Base-by-base conservation (phyloP, 2,113 vertebrate species). In the Acrocephalus arundinaceus region DNA sequence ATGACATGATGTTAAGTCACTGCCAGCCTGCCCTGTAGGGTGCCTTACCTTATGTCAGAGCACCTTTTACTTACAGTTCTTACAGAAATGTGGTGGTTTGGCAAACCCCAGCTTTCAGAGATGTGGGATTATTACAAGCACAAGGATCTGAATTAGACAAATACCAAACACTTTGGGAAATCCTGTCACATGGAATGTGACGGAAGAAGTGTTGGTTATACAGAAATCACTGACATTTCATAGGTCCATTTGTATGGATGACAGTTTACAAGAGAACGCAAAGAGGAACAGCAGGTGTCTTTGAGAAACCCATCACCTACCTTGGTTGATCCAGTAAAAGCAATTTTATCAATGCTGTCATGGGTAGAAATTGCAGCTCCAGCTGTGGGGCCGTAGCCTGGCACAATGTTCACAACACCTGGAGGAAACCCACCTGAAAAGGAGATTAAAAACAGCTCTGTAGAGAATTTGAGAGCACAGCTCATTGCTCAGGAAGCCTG, bases 321-420 rank as follows among this genome's bases (percentile, higher is more conserved):
- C 98, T 99, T 97, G 48, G 98, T 99, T 23, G 99, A 99, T 8
- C 99, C 99, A 2, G 99, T 99, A 97, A 99, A 99, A 35, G 99
- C 98, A 68, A 99, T 98, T 97, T 99, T 99, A 97, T 98, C 98
- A 30, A 99, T 97, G 80, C 97, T 98, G 82, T 98, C 98, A 91
- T 99, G 99, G 46, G 96, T 98, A 62, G 99, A 98, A 72, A 99
- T 99, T 5, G 99, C 99, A 27, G 98, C 99, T 55, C 99, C 99
- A 10, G 98, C 99, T 10, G 98, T 99, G 45, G 98, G 98, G 24
- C 99, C 99, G 0, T 98, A 99, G 46, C 99, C 99, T 22, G 99
- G 99, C 66, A 99, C 97, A 15, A 99, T 99, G 96, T 99, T 99
- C 83, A 99, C 99, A 55, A 99, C 99, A 30, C 99, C 99, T 7